Base-by-base conservation (phyloP, 1,140 invertebrate genomes). In the Drosophila bocki region DNA sequence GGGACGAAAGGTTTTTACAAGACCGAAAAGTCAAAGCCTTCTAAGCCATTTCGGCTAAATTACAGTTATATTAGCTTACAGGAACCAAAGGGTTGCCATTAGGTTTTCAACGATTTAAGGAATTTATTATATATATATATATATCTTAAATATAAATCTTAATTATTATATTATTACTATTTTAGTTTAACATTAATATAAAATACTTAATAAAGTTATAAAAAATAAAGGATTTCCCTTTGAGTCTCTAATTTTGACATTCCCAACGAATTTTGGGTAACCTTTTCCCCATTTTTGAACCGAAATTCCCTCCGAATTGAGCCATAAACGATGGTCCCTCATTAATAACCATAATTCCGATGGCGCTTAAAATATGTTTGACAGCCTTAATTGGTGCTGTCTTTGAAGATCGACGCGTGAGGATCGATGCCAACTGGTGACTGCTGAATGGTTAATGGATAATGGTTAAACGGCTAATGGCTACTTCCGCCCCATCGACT, bases 391-490 rank as follows among this genome's bases (percentile, higher is more conserved):
- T 71, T 71, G 69, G 65, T 53, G 26, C 41, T 22, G 65, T 59
- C 53, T 22, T 48, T 32, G 67, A 42, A 19, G 68, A 58, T 70
- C 65, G 53, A 71, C 45, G 53, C 19, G 50, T 47, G 47, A 45
- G 63, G 63, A 63, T 67, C 53, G 62, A 54, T 44, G 64, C 68
- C 69, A 70, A 72, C 69, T 72, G 69, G 51, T 70, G 63, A 68
- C 26, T 35, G 54, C 17, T 58, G 41, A 47, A 83, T 79, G 70
- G 45, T 61, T 53, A 48, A 62, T 82, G 80, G 80, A 61, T 68
- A 68, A 70, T 72, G 65, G 69, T 71, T 59, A 72, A 72, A 72
- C 69, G 67, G 69, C 69, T 71, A 71, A 71, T 71, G 68, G 67
- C 37, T 29, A 72, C 67, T 71, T 72, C 69, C 69, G 69, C 37